Base-by-base conservation (phyloP, 2,113 vertebrate species). In the Poeciliopsis occidentalis region DNA sequence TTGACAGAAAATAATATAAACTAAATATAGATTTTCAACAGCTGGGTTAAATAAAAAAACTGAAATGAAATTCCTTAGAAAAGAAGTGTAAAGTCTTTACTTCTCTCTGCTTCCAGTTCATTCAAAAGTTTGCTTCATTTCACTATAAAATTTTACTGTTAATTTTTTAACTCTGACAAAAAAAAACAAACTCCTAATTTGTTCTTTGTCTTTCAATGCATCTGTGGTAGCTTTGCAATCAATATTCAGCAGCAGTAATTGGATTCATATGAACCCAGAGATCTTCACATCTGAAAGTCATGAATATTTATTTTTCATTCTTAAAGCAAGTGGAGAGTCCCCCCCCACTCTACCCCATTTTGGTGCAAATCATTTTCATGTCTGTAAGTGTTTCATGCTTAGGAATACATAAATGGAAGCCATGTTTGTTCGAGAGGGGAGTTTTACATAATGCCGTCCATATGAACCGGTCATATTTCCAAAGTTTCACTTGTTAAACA, bases 1-100 rank as follows among this genome's bases (percentile, higher is more conserved):
- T 41, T 68, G 24, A 79, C 27, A 64, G 60, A 64, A 75, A 69
- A 81, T 64, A 32, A 78, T 44, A 41, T 67, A 8, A 76, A 32
- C n/a, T 32, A n/a, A 70, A 34, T 44, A 47, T 62, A 26, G 34
- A 61, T 71, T 67, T 66, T 15, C 37, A 63, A 3, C 65, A 26
- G 64, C 44, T 69, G 1, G 1, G 1, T 1, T 57, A 15, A 65
- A 4, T 72, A n/a, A 44, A 65, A 47, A 64, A 70, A 69, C 32
- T 26, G 22, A 54, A 63, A 69, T 12, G 0, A 39, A 19, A 68
- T 78, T 62, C 31, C 41, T 69, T 34, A 30, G 51, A 24, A 17
- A 37, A 60, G 5, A 69, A 51, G 41, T 62, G n/a, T 1, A 15
- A 67, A 1, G 1, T 67, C n/a, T 26, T 27, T 12, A 27, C n/a